A percentile compares a stretch with the other conserved stretches of the same genome.
phyloP scores from a whole-genome alignment of 2,888 invertebrate species.

The Dermolepida albohirtum region DNA sequence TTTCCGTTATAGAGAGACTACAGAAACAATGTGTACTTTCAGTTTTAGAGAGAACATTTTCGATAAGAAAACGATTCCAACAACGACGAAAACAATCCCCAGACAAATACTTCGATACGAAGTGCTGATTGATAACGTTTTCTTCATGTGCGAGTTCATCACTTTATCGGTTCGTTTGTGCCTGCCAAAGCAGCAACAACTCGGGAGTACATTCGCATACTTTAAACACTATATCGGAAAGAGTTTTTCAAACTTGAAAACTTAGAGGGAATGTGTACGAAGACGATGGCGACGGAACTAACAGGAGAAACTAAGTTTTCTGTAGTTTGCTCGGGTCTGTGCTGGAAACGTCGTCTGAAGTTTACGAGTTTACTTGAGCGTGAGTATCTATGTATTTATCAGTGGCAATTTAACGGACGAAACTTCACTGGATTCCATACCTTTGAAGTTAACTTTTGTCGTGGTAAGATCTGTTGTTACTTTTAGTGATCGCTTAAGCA shows the following conservation, averaged over 20 bases:
- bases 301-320: slow-evolving; percentile 13
- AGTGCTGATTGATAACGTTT: slow-evolving; percentile 24
- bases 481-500: no score
- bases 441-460: background rate
- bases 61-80: no score
- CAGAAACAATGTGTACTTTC: no score
- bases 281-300: background rate
- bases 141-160: slow-evolving; percentile 17
- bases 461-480: background rate
- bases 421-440: background rate
- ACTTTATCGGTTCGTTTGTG: slow-evolving; percentile 21
- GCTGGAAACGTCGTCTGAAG: slow-evolving; percentile 1
- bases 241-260: slow-evolving; percentile 19
- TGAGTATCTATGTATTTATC: background rate
- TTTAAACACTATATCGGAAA: slow-evolving; percentile 9
- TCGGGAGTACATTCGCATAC: slow-evolving; percentile 6
- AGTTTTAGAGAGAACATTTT: no score
- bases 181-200: no score
- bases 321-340: background rate
- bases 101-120: background rate
- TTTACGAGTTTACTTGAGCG: slow-evolving; percentile 15
- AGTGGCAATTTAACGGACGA: slow-evolving; percentile 10
- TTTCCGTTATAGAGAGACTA: no score
- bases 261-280: no score
- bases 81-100: no score